Evolutionary conservation across 2,888 invertebrate species (phyloP).

Genomic region (Heteromurus nitidus): DNA sequence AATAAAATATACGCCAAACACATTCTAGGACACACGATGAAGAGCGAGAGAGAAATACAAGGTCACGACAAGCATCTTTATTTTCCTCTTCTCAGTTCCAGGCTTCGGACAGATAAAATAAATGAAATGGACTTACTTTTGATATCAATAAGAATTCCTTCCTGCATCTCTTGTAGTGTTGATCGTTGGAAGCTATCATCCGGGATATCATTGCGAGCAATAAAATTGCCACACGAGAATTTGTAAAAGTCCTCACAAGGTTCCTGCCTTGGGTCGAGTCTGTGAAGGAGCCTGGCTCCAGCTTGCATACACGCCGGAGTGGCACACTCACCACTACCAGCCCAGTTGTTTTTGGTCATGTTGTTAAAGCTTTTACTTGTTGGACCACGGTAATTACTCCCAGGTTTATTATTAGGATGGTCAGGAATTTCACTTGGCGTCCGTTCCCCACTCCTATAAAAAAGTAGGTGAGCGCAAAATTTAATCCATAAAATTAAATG

Average conservation of each 20-base stretch:
- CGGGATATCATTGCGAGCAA: conserved; percentile 75
- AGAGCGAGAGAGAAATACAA: conserved; percentile 5
- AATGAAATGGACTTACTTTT: conserved; percentile 75
- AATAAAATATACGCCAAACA: neutral
- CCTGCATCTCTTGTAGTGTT: conserved; percentile 76
- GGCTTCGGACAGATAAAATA: conserved; percentile 6
- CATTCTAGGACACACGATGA: neutral
- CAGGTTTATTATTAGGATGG: conserved; percentile 13
- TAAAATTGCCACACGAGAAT: conserved; percentile 75
- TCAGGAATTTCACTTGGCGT: conserved; percentile 3
- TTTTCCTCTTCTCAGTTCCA: neutral
- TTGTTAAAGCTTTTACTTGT: neutral
- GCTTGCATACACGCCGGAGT: conserved; percentile 74
- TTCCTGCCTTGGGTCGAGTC: conserved; percentile 74
- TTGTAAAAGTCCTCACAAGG: conserved; percentile 75
- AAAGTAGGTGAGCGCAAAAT: neutral
- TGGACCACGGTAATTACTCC: conserved; percentile 1
- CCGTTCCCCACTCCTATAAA: neutral
- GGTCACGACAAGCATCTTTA: conserved; percentile 1
- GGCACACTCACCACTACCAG: conserved; percentile 68
- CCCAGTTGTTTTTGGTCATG: conserved; percentile 32
- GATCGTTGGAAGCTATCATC: conserved; percentile 75
- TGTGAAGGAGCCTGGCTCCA: conserved; percentile 74
- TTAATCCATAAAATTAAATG: neutral
- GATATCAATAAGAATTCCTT: conserved; percentile 75